Evolutionary conservation across 2,888 invertebrate genomes (phyloP).

Genomic region (Saturnia pavonia): DNA sequence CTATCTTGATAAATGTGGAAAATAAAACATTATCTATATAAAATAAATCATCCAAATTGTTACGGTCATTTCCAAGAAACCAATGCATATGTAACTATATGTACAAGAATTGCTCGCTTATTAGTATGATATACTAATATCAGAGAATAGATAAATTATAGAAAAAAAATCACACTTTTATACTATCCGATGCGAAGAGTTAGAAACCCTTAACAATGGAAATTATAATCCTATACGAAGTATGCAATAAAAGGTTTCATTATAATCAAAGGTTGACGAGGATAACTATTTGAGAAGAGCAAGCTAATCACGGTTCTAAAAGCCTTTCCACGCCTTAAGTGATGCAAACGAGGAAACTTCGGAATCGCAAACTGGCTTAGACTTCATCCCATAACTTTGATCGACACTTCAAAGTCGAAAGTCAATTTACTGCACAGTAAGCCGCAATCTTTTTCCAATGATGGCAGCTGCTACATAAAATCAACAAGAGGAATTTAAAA

Average conservation of each 20-base stretch:
- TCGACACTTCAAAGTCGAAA: constrained; percentile 69
- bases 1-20: no score
- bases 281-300: constrained; percentile 47
- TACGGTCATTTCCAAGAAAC: no score
- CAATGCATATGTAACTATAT: no score
- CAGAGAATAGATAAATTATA: no score
- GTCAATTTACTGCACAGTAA: constrained; percentile 49
- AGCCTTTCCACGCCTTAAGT: constrained; percentile 68
- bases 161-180: no score
- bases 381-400: constrained; percentile 70
- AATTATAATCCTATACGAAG: neutral
- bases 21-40: no score
- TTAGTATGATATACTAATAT: no score
- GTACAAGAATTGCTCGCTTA: no score
- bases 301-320: constrained; percentile 65
- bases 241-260: constrained; percentile 49
- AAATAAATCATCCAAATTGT: no score
- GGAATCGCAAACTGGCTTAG: constrained; percentile 64
- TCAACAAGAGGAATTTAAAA: constrained; percentile 14
- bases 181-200: no score
- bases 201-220: neutral
- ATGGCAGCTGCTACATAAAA: constrained; percentile 22
- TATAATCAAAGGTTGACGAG: constrained; percentile 49
- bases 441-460: constrained; percentile 35
- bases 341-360: constrained; percentile 76